phyloP scores from a whole-genome alignment of 2,797 vertebrate genomes.

The Epinephelus awoara region DNA sequence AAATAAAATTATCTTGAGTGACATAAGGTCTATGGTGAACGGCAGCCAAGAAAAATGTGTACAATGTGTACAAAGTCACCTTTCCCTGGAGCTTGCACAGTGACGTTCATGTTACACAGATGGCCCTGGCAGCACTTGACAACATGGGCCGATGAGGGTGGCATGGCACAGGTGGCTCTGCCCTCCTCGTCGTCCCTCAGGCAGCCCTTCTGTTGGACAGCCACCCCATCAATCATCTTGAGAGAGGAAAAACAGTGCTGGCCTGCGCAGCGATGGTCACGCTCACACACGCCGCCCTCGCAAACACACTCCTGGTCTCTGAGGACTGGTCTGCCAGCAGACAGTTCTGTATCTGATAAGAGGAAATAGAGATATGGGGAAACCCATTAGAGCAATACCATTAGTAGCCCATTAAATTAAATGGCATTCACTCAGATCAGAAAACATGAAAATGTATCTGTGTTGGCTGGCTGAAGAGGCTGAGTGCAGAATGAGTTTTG shows the following conservation, averaged over 20 bases:
- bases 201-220: conserved; percentile 94
- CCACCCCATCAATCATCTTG: conserved; percentile 88
- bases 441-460: conserved; percentile 46
- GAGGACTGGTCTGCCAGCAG: conserved; percentile 82
- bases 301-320: conserved; percentile 92
- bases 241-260: conserved; percentile 96
- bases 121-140: conserved; percentile 97
- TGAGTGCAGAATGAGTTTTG: conserved; percentile 6
- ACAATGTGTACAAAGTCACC: conserved; percentile 83
- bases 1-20: not conserved
- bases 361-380: conserved; percentile 50
- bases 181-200: conserved; percentile 93
- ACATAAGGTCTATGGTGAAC: conserved; percentile 35
- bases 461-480: not conserved
- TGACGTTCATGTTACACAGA: conserved; percentile 97
- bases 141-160: conserved; percentile 89
- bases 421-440: conserved; percentile 69
- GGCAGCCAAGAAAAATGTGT: conserved; percentile 56
- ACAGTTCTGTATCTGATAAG: conserved; percentile 87
- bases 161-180: conserved; percentile 92
- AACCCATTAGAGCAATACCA: conserved; percentile 69
- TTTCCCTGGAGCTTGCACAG: conserved; percentile 89
- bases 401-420: conserved; percentile 73
- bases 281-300: conserved; percentile 90
- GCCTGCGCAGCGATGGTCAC: conserved; percentile 88